Base-by-base conservation (phyloP, 2,888 invertebrate species). In the Cenopis cana region DNA sequence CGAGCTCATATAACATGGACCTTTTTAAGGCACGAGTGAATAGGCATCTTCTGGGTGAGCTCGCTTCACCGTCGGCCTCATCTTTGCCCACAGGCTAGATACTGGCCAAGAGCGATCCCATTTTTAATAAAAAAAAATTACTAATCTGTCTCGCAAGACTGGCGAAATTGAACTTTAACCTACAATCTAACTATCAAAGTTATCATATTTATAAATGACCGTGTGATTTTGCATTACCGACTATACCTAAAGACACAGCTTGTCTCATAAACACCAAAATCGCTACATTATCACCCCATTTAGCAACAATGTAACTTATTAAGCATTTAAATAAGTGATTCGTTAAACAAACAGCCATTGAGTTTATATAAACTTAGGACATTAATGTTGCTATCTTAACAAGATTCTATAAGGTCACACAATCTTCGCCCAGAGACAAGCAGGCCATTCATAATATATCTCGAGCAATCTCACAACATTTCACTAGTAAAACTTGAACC, bases 311-410 rank as follows among this genome's bases (percentile, higher is more conserved):
- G 64, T 69, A 62, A 17, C 5, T 10, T 41, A 57, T 24, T n/a
- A n/a, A 56, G 56, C 46, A 36, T 56, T 60, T 69, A 52, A 65
- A 65, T 24, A 50, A 57, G 20, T 59, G 18, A 24, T 49, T 55
- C 60, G 41, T 52, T 10, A 29, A 24, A 50, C 29, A 69, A 57
- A 57, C 41, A n/a, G n/a, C 49, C 55, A 56, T 50, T 68, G 41
- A 59, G 41, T 46, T 62, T 57, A 64, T 55, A 50, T 50, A 14
- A 18, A 10, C 36, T 17, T 67, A 68, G 49, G 24, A 33, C 56
- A 38, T 54, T 56, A 38, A 49, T 69, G 64, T 69, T 69, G 64
- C 64, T 64, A 64, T 69, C 56, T 17, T 9, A 64, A 57, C 57
- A 36, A 50, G 56, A 17, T 29, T 57, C 18, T 1, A 11, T n/a